Conservation (phyloP, 2,797 vertebrate genomes). For the Choloepus didactylus region DNA sequence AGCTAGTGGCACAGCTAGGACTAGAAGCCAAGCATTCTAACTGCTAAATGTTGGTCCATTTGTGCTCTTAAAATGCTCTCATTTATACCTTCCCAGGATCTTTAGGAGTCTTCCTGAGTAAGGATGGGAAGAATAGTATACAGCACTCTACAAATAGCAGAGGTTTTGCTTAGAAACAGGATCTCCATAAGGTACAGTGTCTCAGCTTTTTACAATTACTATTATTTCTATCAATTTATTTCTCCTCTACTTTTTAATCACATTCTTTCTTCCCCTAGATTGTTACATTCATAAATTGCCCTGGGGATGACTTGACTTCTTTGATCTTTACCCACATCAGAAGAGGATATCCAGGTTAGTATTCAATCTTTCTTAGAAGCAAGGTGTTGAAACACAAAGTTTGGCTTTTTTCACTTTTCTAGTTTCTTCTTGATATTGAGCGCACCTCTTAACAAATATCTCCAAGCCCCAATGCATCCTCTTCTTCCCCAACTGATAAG, state of each 20-base stretch:
- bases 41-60: background rate
- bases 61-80: background rate
- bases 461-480: background rate
- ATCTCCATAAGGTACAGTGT: background rate
- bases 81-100: background rate
- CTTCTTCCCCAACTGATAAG: background rate
- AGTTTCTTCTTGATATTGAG: background rate
- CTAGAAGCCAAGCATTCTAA: background rate
- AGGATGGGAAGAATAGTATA: background rate
- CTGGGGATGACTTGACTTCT: background rate
- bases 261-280: slow-evolving; percentile 21
- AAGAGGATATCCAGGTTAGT: background rate
- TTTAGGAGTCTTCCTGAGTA: background rate
- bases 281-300: background rate
- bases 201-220: background rate
- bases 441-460: background rate
- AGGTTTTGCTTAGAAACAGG: background rate
- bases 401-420: slow-evolving; percentile 26
- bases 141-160: background rate
- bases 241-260: slow-evolving; percentile 5
- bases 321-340: background rate
- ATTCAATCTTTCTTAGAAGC: background rate
- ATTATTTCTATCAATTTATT: slow-evolving; percentile 24
- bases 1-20: background rate
- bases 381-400: background rate